Evolutionary conservation across 2,113 vertebrate species (phyloP), one percentile per base, ranked within the genome.

Genomic region (Kryptolebias marmoratus): DNA sequence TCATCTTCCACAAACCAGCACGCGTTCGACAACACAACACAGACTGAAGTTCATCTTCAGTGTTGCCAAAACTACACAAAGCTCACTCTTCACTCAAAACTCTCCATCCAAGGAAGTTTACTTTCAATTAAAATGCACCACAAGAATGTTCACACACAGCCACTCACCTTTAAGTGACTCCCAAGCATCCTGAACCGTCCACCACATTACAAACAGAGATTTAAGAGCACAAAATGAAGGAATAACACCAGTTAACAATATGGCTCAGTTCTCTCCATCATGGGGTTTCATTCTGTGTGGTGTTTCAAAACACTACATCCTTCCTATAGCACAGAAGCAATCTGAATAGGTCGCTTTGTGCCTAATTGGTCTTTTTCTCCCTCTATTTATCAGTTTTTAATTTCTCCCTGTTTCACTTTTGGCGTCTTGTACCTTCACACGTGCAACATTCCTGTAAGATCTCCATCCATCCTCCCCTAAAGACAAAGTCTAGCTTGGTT

Each of bases 181-280:
- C 79, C 47, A 47, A 39, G 61, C 75, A 57, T 80, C 83, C 80
- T 60, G 65, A 60, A 50, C 68, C 82, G 59, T 71, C 65, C 27
- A 27, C 60, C 65, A 15, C 68, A 60, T 65, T 30, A 67, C 80
- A 87, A 72, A 57, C 55, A 28, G 47, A 85, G 79, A 53, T 76
- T 78, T 87, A 58, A 82, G 80, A 85, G 79, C 74, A 76, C 36
- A 64, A 71, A 83, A 87, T 77, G 79, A 88, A 89, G 80, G 67
- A 84, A 85, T 56, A 88, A 90, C 84, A 89, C 28, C 11, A 13
- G 39, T 71, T 70, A 67, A 91, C 85, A 91, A 85, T 85, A 79
- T 64, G 76, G 77, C 87, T 88, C 87, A 88, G 88, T 87, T 59
- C 82, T 75, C 81, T 55, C 60, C 85, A 71, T 72, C 32, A 0